A percentile compares a stretch with the other conserved stretches of the same genome.
phyloP scores from a whole-genome alignment of 2,888 invertebrate genomes.

The Hypomecis atomaria region DNA sequence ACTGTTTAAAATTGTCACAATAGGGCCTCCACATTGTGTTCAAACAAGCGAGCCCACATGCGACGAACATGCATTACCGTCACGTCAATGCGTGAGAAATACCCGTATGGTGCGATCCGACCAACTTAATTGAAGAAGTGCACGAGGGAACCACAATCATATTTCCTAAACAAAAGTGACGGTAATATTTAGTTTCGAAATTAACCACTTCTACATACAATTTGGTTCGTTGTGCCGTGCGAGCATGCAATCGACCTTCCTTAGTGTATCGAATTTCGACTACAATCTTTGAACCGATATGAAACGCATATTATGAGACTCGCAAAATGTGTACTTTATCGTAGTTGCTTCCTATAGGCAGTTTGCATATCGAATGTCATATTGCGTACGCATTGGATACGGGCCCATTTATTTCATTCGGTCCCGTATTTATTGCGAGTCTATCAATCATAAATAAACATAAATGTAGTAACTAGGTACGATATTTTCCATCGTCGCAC shows the following conservation, averaged over 20 bases:
- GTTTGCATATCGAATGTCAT: not conserved
- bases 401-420: not conserved
- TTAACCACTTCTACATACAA: not conserved
- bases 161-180: not conserved
- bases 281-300: constrained; percentile 4
- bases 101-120: not conserved
- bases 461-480: too few species aligned
- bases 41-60: constrained; percentile 10
- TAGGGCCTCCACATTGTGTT: not conserved
- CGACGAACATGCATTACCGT: not conserved
- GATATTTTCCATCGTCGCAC: too few species aligned
- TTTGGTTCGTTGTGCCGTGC: not conserved
- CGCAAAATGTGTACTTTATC: constrained; percentile 2
- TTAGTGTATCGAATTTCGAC: constrained; percentile 3
- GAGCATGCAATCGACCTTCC: not conserved
- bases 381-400: not conserved
- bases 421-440: not conserved
- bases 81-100: constrained; percentile 13
- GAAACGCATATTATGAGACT: not conserved
- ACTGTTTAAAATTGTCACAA: not conserved
- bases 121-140: not conserved
- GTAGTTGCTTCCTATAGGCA: not conserved
- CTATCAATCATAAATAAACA: too few species aligned
- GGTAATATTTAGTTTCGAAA: not conserved
- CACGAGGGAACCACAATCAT: not conserved